These are phyloP conservation scores for Heliconius sara DNA, from an alignment of 2,888 invertebrate genomes.

Conservation along the genomic window DNA sequence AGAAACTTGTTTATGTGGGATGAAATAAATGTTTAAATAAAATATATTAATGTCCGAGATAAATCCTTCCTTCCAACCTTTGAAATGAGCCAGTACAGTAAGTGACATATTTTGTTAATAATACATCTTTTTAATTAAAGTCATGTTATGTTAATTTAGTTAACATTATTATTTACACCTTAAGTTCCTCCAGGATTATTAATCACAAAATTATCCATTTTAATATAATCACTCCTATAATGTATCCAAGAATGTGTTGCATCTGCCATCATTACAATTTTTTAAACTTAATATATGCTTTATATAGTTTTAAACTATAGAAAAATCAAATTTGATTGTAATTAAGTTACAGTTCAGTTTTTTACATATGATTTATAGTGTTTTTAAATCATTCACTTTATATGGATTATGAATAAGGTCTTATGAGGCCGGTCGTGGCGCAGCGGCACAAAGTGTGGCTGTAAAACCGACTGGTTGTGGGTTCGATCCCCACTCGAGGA, in stretches of 20 bases:
- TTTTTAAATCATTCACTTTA: background rate
- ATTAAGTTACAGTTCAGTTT: background rate
- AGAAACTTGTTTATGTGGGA: conserved; percentile 54
- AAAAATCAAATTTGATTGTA: background rate
- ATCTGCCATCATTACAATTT: too few relatives aligned
- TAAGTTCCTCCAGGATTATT: background rate
- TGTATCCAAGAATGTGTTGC: background rate
- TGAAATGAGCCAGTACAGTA: conserved; percentile 54
- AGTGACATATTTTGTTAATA: background rate
- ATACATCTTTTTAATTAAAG: background rate
- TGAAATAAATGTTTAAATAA: conserved; percentile 50
- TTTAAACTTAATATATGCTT: background rate
- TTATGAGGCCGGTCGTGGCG: too few relatives aligned
- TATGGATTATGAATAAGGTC: background rate
- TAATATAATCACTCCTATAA: background rate
- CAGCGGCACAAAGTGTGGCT: too few relatives aligned
- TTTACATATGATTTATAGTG: background rate
- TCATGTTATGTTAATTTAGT: background rate
- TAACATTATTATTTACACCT: background rate
- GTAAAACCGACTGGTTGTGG: too few relatives aligned
- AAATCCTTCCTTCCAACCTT: conserved; percentile 57
- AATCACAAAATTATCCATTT: background rate
- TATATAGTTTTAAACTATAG: background rate
- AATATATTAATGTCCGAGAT: conserved; percentile 53
- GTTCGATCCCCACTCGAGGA: too few relatives aligned